phyloP scores from a whole-genome alignment of 2,888 invertebrate genomes.

The Spisula subtruncata region DNA sequence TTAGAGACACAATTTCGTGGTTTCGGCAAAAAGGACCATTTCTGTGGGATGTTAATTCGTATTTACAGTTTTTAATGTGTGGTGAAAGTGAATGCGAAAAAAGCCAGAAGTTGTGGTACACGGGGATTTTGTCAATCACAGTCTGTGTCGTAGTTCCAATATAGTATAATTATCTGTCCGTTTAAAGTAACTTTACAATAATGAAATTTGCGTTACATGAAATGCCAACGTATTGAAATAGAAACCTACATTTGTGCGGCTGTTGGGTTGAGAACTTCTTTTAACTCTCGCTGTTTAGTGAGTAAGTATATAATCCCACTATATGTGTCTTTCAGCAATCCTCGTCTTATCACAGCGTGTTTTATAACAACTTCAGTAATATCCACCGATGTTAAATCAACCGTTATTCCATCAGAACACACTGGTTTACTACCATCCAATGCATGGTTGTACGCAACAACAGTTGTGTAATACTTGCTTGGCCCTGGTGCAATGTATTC shows the following conservation, averaged over 20 bases:
- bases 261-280: constrained; percentile 57
- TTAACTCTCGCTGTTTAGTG: constrained; percentile 57
- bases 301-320: constrained; percentile 60
- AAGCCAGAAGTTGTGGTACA: no score
- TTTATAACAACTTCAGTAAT: constrained; percentile 62
- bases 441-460: constrained; percentile 79
- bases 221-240: background rate
- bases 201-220: no score
- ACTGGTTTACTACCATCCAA: constrained; percentile 75
- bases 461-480: constrained; percentile 75
- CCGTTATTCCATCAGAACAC: constrained; percentile 79
- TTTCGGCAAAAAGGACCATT: no score
- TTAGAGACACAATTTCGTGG: no score
- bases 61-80: no score
- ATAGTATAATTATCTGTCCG: no score
- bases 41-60: no score
- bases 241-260: constrained; percentile 65
- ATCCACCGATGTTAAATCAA: constrained; percentile 68
- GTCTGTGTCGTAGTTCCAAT: no score
- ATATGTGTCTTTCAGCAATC: constrained; percentile 65
- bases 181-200: background rate
- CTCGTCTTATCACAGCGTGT: constrained; percentile 64
- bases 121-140: no score
- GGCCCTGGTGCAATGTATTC: constrained; percentile 59
- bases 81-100: no score